These are phyloP conservation scores for Cenopis cana DNA, from an alignment of 2,888 invertebrate genomes.

Conservation along the genomic window DNA sequence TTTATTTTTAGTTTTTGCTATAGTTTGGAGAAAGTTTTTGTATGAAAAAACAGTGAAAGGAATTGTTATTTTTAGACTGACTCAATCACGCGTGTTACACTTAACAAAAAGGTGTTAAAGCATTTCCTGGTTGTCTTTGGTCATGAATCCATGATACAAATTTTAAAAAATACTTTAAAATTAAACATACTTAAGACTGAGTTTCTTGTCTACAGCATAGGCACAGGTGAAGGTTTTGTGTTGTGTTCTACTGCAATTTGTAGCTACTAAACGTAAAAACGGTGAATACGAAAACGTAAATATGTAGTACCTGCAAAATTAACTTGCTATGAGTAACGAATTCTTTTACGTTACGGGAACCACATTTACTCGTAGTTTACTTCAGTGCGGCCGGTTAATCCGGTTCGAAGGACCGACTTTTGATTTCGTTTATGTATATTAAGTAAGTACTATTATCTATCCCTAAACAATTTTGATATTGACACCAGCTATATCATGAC, in stretches of 20 bases:
- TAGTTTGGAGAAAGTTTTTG: constrained; percentile 29
- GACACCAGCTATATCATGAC: no score
- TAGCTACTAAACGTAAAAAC: constrained; percentile 3
- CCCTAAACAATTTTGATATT: no score
- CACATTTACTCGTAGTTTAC: neutral
- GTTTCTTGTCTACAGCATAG: neutral
- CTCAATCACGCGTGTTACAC: constrained; percentile 33
- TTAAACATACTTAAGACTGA: neutral
- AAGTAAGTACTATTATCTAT: no score
- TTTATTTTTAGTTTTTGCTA: neutral
- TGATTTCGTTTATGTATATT: neutral
- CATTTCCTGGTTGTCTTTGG: neutral
- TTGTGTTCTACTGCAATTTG: neutral
- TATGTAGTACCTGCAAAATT: neutral
- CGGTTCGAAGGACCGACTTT: constrained; percentile 27
- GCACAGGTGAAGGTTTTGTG: neutral
- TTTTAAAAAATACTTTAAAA: neutral
- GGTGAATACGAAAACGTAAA: neutral
- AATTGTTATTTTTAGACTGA: constrained; percentile 20
- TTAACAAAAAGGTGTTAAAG: constrained; percentile 13
- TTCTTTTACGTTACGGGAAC: neutral
- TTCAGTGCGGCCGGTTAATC: constrained; percentile 1
- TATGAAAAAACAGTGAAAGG: constrained; percentile 34
- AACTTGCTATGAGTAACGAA: neutral
- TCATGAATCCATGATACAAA: neutral